Percentiles rank a stretch among this genome's conserved stretches.
Conservation (phyloP, 1,140 invertebrate species). For the Contarinia nasturtii region DNA sequence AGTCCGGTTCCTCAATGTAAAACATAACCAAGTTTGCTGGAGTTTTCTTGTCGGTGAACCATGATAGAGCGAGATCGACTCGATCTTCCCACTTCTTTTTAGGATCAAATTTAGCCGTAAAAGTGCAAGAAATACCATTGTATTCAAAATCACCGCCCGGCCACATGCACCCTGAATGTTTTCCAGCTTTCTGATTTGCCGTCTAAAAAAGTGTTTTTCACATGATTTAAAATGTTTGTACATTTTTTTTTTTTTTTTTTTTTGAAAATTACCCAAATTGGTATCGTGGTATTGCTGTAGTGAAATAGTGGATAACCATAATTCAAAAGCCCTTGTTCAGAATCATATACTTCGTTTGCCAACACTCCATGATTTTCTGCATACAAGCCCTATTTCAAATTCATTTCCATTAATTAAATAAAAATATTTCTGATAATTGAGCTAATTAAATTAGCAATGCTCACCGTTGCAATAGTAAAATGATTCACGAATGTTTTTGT, state of each 20-base stretch:
- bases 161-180: conserved; percentile 1
- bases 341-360: neutral
- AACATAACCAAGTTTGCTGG: conserved; percentile 42
- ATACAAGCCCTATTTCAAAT: neutral
- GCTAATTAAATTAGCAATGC: too few species aligned
- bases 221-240: neutral
- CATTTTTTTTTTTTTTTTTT: too few species aligned
- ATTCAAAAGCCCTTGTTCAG: neutral
- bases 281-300: neutral
- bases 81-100: conserved; percentile 29
- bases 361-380: neutral
- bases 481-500: conserved; percentile 2
- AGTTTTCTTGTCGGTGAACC: conserved; percentile 35
- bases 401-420: too few species aligned
- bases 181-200: neutral
- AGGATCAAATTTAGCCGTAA: conserved; percentile 9
- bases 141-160: neutral
- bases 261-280: conserved; percentile 1
- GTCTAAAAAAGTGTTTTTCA: too few species aligned
- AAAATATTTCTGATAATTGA: too few species aligned
- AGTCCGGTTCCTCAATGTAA: conserved; percentile 60
- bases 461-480: neutral
- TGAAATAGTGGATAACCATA: neutral
- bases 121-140: too few species aligned
- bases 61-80: conserved; percentile 38